Evolutionary conservation across 2,888 invertebrate species (phyloP), one percentile per base, ranked within the genome.

Genomic region (Drosophila prolongata): DNA sequence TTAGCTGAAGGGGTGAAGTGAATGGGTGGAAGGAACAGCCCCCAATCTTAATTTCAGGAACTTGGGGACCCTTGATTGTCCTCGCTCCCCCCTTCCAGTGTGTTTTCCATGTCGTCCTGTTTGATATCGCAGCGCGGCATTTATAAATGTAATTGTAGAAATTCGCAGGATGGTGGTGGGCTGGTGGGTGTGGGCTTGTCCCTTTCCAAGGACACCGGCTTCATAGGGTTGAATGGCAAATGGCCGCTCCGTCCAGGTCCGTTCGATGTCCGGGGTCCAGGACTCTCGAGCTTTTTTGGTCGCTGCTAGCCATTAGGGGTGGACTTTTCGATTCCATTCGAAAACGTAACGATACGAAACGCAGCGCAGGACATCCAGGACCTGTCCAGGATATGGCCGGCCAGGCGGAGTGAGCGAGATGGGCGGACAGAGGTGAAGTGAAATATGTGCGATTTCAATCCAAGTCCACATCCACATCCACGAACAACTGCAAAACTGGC

Each of bases 71-170:
- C 44, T 43, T 49, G 46, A 46, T 71, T 58, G 53, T 67, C 55
- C 52, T 52, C 19, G 54, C 6, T 30, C 10, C 37, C 16, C 55
- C 55, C n/a, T 50, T 49, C 58, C 43, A 19, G 54, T 34, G 30
- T 27, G 53, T 43, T 34, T 37, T 47, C 43, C 37, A 34, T 47
- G 55, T 73, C 47, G 40, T 47, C 64, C 52, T 69, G 77, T 71
- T 77, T 84, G 81, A 69, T 84, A 79, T 78, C 55, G 72, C 67
- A 65, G 68, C 47, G 66, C 60, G 75, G 77, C 85, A 87, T 84
- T 82, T 87, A 84, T 67, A 85, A 85, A 79, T 87, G 83, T 87
- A 87, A 83, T 83, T 87, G 87, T 79, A 76, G 72, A 77, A 87
- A 85, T 87, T 82, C 49, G 35, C 24, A 8, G 24, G 19, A 44